Base-by-base conservation (phyloP, 2,113 vertebrate genomes). In the Phainopepla nitens region DNA sequence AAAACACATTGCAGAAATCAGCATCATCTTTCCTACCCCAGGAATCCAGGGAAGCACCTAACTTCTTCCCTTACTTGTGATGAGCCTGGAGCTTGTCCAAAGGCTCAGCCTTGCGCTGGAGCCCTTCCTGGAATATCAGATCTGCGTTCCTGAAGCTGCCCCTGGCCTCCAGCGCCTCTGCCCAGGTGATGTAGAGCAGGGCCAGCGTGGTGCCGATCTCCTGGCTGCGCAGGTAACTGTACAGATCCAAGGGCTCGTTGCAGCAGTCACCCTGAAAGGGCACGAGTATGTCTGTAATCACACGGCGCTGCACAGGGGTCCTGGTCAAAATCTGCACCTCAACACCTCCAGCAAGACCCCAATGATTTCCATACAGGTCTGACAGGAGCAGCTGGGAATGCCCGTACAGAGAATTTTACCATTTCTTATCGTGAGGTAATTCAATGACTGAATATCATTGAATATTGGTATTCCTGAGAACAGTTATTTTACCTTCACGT, bases 171-270 rank as follows among this genome's bases (percentile, higher is more conserved):
- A 99, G 98, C 36, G 98, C 98, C 94, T 99, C 99, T 76, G 99
- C 99, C 99, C 99, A 99, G 5, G 99, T 98, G 21, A 99, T 99
- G 94, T 99, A 99, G 65, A 99, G 97, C 25, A 96, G 97, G 10
- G 99, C 98, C 73, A 98, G 98, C 4, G 97, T 97, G 50, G 98
- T 92, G 36, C 99, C 99, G 31, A 99, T 99, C 33, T 98, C 98
- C 95, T 99, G 99, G 54, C 98, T 98, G 44, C 98, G 97, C 94
- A 99, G 98, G 91, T 99, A 99, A 75, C 98, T 98, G 95, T 98
- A 99, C 66, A 99, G 94, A 51, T 99, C 99, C 97, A 99, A 93
- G 44, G 99, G 99, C 57, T 99, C 99, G 0, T 96, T 97, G 94
- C 99, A 99, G 82, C 92, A 97, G 60, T 97, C 96, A 1, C 98